Evolutionary conservation across 2,888 invertebrate species (phyloP).

Genomic region (Norana najaformis): DNA sequence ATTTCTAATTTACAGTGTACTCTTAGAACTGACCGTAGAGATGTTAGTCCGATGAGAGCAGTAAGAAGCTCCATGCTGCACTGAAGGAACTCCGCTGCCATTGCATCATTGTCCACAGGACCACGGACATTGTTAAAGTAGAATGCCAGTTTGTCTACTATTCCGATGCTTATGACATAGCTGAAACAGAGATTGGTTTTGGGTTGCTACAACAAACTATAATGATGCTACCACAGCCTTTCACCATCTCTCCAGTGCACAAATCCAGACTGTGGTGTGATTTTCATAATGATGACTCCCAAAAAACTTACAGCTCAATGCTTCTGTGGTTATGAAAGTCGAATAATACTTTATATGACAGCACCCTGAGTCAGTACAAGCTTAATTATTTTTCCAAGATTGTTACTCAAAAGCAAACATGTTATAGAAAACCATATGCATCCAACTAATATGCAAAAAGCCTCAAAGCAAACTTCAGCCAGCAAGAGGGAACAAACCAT

Average conservation of each 20-base stretch:
- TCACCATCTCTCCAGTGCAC: background rate
- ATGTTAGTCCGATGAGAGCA: conserved; percentile 28
- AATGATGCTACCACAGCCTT: background rate
- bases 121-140: conserved; percentile 74
- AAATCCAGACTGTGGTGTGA: background rate
- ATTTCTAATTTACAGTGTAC: background rate
- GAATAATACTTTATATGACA: background rate
- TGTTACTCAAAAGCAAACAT: background rate
- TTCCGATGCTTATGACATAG: conserved; percentile 77
- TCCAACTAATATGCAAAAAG: background rate
- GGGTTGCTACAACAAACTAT: background rate
- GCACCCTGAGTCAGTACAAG: background rate
- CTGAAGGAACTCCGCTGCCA: conserved; percentile 61
- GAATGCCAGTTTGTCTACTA: conserved; percentile 77
- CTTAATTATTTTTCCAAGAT: too few relatives aligned
- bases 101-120: conserved; percentile 68
- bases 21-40: background rate
- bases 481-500: too few relatives aligned
- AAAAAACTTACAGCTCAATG: background rate
- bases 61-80: conserved; percentile 60
- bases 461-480: too few relatives aligned
- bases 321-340: background rate
- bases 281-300: background rate
- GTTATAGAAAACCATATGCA: background rate
- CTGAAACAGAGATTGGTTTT: conserved; percentile 64